These are phyloP conservation scores for Ciconia stormi DNA, from an alignment of 2,113 vertebrate species.

Conservation along the genomic window DNA sequence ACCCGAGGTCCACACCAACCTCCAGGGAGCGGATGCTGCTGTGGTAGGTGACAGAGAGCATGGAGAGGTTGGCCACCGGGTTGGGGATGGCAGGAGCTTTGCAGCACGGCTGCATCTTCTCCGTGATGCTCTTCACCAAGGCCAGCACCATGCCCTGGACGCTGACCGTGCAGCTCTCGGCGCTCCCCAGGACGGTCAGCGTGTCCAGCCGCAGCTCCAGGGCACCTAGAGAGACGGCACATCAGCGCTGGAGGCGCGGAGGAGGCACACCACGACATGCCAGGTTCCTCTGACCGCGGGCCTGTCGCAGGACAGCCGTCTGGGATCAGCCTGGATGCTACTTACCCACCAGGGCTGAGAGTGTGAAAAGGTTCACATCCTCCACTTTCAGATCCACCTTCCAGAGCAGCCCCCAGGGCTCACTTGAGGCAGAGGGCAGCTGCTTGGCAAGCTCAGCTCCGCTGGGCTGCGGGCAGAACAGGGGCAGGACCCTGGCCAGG, in stretches of 20 bases:
- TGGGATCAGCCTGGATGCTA: not conserved
- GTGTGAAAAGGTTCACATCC: slow-evolving; percentile 89
- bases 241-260: not conserved
- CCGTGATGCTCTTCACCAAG: slow-evolving; percentile 83
- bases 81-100: slow-evolving; percentile 79
- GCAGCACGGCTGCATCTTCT: slow-evolving; percentile 89
- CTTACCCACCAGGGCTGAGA: slow-evolving; percentile 89
- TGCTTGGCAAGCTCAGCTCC: slow-evolving; percentile 17
- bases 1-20: slow-evolving; percentile 69
- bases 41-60: slow-evolving; percentile 82
- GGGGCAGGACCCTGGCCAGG: slow-evolving; percentile 85
- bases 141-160: slow-evolving; percentile 86
- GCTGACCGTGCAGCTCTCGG: slow-evolving; percentile 82
- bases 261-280: not conserved
- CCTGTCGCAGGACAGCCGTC: not conserved
- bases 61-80: slow-evolving; percentile 80
- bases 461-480: slow-evolving; percentile 60
- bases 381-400: slow-evolving; percentile 90
- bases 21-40: slow-evolving; percentile 85
- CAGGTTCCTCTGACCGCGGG: accelerated
- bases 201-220: slow-evolving; percentile 86
- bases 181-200: slow-evolving; percentile 78
- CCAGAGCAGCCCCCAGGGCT: slow-evolving; percentile 77
- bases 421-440: not conserved
- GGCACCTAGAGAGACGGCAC: slow-evolving; percentile 77